Evolutionary conservation across 2,888 invertebrate species (phyloP), one percentile per base, ranked within the genome.

Genomic region (Sicus ferrugineus): DNA sequence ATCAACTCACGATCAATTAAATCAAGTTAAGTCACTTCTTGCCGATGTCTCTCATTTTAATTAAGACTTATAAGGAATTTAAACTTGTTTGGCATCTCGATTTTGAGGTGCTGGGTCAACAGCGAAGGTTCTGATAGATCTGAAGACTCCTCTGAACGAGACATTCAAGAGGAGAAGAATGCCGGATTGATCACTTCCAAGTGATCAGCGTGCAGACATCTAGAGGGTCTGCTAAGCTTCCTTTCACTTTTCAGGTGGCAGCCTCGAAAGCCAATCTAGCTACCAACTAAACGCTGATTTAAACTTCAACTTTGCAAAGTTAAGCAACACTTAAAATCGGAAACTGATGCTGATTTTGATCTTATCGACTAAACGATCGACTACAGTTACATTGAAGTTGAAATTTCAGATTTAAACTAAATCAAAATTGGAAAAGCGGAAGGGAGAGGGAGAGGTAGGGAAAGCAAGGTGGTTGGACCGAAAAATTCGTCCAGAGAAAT

Each of bases 301-400:
- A 58, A 67, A 58, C 58, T 58, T 67, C 42, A 67, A 58, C 46
- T 58, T 67, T 66, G 54, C 16, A 34, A 52, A 65, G 52, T 65
- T 65, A 30, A 21, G 66, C 54, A 66, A 66, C 23, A 21, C 19
- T 23, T 31, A 28, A 65, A 65, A 46, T 14, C 26, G 19, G 31
- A 48, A 19, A 5, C 9, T 16, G 23, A 42, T 9, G 50, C 64
- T 52, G 66, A 67, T 67, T 42, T 58, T 67, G 67, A 67, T 67
- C 67, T 67, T 67, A 58, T 23, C 52, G 26, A 54, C 34, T 14
- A 66, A 42, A 66, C 54, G 46, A 67, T 58, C 56, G 46, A 58
- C 46, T 56, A 31, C 67, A 67, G 42, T 30, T 46, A 31, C 67
- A 50, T 34, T 30, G n/a, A 56, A 67, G 67, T 42, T 67, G 26